Evolutionary conservation across 1,140 invertebrate genomes (phyloP).

Genomic region (Drosophila sturtevanti): DNA sequence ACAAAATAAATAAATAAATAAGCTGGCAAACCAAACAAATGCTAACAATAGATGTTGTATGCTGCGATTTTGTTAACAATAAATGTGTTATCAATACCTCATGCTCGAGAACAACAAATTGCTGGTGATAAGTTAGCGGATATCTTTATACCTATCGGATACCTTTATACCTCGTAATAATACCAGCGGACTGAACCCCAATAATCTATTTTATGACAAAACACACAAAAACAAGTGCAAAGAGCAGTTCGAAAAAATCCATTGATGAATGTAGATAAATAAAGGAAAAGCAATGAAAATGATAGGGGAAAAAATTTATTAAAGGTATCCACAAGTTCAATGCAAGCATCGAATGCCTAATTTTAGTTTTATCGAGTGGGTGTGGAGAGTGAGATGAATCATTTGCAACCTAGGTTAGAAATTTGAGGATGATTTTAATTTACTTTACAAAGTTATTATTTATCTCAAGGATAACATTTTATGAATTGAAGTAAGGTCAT

Average conservation of each 20-base stretch:
- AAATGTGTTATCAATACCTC: constrained; percentile 59
- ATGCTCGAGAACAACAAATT: constrained; percentile 36
- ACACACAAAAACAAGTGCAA: constrained; percentile 7
- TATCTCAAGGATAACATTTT: no score
- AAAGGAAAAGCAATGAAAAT: background rate
- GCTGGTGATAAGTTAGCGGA: constrained; percentile 42
- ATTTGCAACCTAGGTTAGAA: no score
- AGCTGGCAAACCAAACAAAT: constrained; percentile 40
- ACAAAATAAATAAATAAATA: constrained; percentile 50
- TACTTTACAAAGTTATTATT: no score
- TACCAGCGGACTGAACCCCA: constrained; percentile 9
- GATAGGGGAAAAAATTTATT: background rate
- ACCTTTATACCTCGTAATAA: background rate
- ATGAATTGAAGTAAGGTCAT: no score
- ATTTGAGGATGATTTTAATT: no score
- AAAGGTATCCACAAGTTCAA: background rate
- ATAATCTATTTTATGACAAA: constrained; percentile 15
- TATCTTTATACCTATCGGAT: constrained; percentile 12
- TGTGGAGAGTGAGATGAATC: no score
- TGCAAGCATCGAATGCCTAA: no score
- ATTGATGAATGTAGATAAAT: background rate
- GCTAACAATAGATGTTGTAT: constrained; percentile 41
- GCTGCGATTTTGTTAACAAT: constrained; percentile 43
- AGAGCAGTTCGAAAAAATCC: background rate
- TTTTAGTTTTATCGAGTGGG: no score